Evolutionary conservation across 2,113 vertebrate genomes (phyloP), one percentile per base, ranked within the genome.

Genomic region (Rhodinocichla rosea): DNA sequence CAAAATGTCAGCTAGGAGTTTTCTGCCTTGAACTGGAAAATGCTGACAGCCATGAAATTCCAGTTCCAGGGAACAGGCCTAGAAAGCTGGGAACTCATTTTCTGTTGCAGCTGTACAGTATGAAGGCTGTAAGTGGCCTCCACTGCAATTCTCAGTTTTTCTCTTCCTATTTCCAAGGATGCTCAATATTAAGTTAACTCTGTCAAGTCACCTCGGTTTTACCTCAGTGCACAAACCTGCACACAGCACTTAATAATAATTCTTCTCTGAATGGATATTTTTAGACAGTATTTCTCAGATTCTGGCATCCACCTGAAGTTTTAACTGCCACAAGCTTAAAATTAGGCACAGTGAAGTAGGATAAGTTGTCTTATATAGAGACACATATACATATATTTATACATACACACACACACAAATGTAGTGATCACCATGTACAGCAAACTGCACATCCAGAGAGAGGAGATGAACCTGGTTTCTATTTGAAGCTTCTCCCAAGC

Each of bases 1-100:
- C 59, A 81, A 87, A 79, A 85, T 71, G 45, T 77, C 87, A 94
- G 76, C 95, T 92, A 83, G 94, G 78, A 92, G 39, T 84, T 92
- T 90, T 95, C 87, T 92, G 82, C 52, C 69, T 97, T 92, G 81
- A 94, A 94, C 62, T 11, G 14, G 96, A 78, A 96, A 85, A 74
- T 71, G 85, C 59, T 77, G 67, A 90, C 83, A 91, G 64, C 56
- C 55, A 64, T 59, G 57, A 87, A 93, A 75, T 82, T 49, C 74
- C 49, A 6, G 60, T 84, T 69, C 49, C 77, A 71, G 73, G 20
- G 28, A 83, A 64, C 56, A 65, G 13, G 21, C 52, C 74, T 35
- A 47, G 71, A 95, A 96, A 92, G 35, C 57, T 83, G 56, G 49
- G 1, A 55, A 86, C 35, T 73, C 15, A 39, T 93, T 92, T 74